Conservation (phyloP, 2,888 invertebrate genomes). For the Sthenelais limicola region DNA sequence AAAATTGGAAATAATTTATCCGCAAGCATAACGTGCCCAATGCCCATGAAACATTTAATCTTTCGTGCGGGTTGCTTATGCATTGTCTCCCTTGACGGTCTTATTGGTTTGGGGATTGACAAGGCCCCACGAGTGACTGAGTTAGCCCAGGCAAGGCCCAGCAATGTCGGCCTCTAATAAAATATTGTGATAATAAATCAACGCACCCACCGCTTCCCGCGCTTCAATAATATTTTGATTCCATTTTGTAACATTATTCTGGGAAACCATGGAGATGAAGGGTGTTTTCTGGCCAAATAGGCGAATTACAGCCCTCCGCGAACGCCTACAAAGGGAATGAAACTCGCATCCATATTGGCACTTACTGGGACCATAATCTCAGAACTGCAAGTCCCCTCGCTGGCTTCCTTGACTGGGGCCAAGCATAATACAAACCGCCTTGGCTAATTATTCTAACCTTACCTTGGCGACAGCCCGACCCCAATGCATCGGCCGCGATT, state of each 20-base stretch:
- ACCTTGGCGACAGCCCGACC: constrained; percentile 23
- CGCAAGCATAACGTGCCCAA: constrained; percentile 28
- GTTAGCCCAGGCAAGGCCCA: constrained; percentile 4
- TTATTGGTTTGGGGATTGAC: constrained; percentile 34
- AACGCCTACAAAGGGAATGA: too few species aligned
- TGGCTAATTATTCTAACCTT: constrained; percentile 27
- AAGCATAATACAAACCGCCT: constrained; percentile 10
- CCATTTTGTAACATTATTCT: constrained; percentile 38
- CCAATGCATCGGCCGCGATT: constrained; percentile 24
- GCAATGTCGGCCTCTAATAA: constrained; percentile 28
- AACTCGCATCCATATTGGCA: constrained; percentile 36
- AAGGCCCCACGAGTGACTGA: constrained; percentile 26
- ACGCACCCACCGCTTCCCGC: not conserved
- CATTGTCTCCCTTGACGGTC: constrained; percentile 34
- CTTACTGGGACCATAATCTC: constrained; percentile 22
- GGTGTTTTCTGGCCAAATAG: constrained; percentile 30
- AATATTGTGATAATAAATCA: constrained; percentile 41
- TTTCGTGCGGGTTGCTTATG: constrained; percentile 40
- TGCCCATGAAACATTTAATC: constrained; percentile 38
- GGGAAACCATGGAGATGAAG: constrained; percentile 34
- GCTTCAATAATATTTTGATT: constrained; percentile 41
- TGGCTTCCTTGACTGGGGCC: not conserved
- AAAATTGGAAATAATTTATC: constrained; percentile 38
- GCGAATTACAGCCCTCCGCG: constrained; percentile 5
- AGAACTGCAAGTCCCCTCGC: not conserved